Base-by-base conservation (phyloP, 2,113 vertebrate species). In the Ptyas mucosa region DNA sequence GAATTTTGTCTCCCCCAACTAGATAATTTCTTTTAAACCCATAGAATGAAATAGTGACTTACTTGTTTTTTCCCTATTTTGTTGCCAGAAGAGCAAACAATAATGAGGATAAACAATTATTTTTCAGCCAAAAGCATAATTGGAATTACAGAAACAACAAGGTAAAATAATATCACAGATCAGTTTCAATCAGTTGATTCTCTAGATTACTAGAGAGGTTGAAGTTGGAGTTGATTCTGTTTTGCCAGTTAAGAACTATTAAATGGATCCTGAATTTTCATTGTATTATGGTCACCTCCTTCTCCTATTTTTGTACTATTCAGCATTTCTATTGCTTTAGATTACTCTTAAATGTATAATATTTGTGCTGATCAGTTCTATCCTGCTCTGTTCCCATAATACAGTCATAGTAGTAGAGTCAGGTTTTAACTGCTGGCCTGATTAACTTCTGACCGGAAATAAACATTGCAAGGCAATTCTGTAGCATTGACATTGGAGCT, bases 1-100 rank as follows among this genome's bases (percentile, higher is more conserved):
- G 91, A 7, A n/a, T 93, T 94, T 94, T 91, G 85, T 54, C 39
- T 90, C 29, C n/a, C n/a, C 15, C 54, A 52, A 87, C 46, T 21
- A 49, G 55, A 81, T 46, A 14, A 24, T 26, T 86, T 51, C 21
- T 88, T 54, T 54, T 39, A 81, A 55, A 34, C 51, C 54, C 34
- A 26, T n/a, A n/a, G 61, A 81, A 53, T 3, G 8, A 54, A 89
- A 26, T 81, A 18, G 24, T 92, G 61, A 61, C 43, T 75, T 46
- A 18, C 34, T 89, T 58, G 26, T 91, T 39, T 21, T 46, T 2
- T 46, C 8, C 8, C 51, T 55, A 24, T 88, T 26, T 23, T 43
- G 55, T 49, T 61, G 46, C n/a, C 55, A 64, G 46, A 49, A 21
- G 52, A 91, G 54, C 20, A 43, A 89, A 88, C 91, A 61, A 58